Evolutionary conservation across 1,140 invertebrate genomes (phyloP).

Genomic region (Ips typographus): DNA sequence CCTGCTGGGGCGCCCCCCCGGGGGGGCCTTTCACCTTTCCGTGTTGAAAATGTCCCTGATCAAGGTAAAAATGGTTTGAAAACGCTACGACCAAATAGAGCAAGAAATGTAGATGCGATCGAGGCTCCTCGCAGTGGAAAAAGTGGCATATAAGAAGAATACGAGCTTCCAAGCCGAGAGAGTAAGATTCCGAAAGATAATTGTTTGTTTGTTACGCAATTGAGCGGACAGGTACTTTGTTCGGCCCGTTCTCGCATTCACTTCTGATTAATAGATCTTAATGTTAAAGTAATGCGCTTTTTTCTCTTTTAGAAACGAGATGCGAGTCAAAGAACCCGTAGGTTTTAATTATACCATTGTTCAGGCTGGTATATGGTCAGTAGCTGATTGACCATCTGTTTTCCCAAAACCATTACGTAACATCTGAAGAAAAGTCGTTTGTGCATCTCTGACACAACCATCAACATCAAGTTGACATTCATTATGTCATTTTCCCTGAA

Average conservation of each 20-base stretch:
- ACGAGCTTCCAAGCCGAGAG: constrained; percentile 22
- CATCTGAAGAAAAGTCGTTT: too few species aligned
- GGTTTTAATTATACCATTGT: constrained; percentile 37
- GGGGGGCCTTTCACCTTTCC: too few species aligned
- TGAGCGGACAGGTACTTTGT: constrained; percentile 35
- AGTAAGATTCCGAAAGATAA: constrained; percentile 31
- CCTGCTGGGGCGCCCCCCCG: too few species aligned
- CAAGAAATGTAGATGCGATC: too few species aligned
- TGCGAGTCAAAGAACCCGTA: constrained; percentile 33
- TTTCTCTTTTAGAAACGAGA: constrained; percentile 8
- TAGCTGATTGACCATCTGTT: constrained; percentile 13
- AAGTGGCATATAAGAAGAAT: constrained; percentile 10
- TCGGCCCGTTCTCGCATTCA: constrained; percentile 31
- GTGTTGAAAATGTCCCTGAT: too few species aligned
- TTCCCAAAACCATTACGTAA: too few species aligned
- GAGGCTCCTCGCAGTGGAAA: too few species aligned
- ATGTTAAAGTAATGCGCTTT: constrained; percentile 36
- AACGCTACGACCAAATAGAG: too few species aligned
- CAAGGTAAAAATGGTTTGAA: too few species aligned
- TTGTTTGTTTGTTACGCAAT: constrained; percentile 37
- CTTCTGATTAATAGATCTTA: constrained; percentile 37
- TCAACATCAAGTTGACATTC: too few species aligned
- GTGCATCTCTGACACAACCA: too few species aligned
- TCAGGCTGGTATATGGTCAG: constrained; percentile 30
- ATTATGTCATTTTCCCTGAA: too few species aligned